Base-by-base conservation (phyloP, 1,140 invertebrate genomes). In the Yoshiicerus persimilis region DNA sequence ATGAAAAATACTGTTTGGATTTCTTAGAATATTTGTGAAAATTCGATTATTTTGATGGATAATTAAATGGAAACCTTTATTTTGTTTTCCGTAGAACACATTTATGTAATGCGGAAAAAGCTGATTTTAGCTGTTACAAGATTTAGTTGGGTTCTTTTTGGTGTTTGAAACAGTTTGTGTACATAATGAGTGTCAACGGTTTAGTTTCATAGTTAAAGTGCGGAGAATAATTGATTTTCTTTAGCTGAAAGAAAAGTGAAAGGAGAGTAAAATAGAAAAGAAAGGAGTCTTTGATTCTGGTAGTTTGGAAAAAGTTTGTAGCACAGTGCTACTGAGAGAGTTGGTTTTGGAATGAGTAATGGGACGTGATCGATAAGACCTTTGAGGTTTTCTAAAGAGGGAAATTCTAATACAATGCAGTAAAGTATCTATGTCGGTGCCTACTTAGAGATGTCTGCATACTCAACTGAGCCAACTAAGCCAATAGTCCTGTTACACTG, bases 321-420 rank as follows among this genome's bases (percentile, higher is more conserved):
- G 41, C 9, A 5, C 30, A 16, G 23, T 70, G 25, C 25, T 47
- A 47, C 20, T 70, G 11, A 70, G 75, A 23, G n/a, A 36, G 27
- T 39, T 39, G 16, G 47, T n/a, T 16, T 56, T 56, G 47, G 47
- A n/a, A n/a, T 80, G 75, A 80, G 75, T 80, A 80, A 80, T 80
- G 75, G 75, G 34, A 38, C 75, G 75, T 80, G 75, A 80, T 80
- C 75, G 75, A 80, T 80, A 80, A 80, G 75, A 80, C 75, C 32
- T 80, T 80, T 80, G 75, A 38, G 75, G 20, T 80, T 80, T 70
- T 80, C 75, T 36, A 36, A 36, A 80, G 75, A 80, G 20, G 6
- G 11, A 10, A 66, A n/a, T 70, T 13, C 13, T 25, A 25, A 5
- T 2, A 64, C 64, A 9, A 66, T 3, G 30, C 23, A 70, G 10